A percentile compares a stretch with the other conserved stretches of the same genome.
These are phyloP conservation scores for Cochlearius cochlearius DNA, from an alignment of 2,113 vertebrate genomes.

Conservation along the genomic window DNA sequence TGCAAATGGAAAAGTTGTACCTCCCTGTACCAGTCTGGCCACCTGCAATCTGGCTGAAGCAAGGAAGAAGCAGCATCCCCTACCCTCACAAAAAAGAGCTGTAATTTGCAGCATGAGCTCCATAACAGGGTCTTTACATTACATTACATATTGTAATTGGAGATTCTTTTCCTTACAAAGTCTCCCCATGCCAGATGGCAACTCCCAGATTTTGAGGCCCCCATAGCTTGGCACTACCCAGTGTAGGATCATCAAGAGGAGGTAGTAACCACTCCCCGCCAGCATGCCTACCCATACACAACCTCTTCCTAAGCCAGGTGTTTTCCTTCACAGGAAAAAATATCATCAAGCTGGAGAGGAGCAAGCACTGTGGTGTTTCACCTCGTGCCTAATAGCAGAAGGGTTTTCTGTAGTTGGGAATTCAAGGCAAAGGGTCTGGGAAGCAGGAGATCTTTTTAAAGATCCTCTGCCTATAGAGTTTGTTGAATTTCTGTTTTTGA, in stretches of 20 bases:
- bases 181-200: neutral
- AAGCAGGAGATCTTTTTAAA: neutral
- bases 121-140: neutral
- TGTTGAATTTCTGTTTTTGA: neutral
- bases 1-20: neutral
- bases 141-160: neutral
- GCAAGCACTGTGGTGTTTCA: neutral
- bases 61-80: neutral
- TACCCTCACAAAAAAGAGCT: neutral
- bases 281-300: neutral
- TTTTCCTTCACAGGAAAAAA: neutral
- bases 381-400: neutral
- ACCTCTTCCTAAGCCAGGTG: neutral
- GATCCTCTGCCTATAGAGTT: neutral
- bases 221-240: rapidly evolving
- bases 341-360: neutral
- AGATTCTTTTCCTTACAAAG: neutral
- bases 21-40: neutral
- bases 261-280: neutral
- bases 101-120: neutral
- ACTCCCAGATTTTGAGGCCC: neutral
- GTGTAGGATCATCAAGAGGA: neutral
- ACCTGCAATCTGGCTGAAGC: neutral
- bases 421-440: neutral
- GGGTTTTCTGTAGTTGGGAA: neutral